Percentiles rank a stretch among this genome's conserved stretches.
These are phyloP conservation scores for Eulemur rufifrons DNA, from an alignment of 2,113 vertebrate species.

Conservation along the genomic window DNA sequence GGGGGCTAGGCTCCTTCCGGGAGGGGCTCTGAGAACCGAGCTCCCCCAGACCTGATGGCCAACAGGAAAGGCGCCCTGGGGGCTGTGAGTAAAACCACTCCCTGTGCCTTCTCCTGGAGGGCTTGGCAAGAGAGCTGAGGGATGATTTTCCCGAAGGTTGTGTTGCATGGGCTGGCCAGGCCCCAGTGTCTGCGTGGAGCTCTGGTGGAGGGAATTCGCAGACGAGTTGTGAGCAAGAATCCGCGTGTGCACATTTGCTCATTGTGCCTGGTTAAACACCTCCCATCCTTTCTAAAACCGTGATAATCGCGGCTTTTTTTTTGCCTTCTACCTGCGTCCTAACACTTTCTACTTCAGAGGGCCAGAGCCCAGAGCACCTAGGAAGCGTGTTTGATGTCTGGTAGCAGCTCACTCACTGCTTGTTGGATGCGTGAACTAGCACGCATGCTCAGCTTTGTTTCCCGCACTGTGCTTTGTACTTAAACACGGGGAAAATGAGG, in stretches of 20 bases:
- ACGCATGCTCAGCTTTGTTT: not conserved
- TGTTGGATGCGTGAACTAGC: not conserved
- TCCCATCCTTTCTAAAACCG: not conserved
- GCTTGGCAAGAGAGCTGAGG: not conserved
- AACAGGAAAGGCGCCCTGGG: not conserved
- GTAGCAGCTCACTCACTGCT: not conserved
- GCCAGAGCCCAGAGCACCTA: not conserved
- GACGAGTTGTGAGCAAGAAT: not conserved
- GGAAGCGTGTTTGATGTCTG: not conserved
- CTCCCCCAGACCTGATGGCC: not conserved
- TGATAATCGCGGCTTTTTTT: not conserved
- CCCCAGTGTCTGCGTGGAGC: not conserved
- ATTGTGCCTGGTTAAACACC: not conserved
- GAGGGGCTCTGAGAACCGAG: not conserved
- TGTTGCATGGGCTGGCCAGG: not conserved
- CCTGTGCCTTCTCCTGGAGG: not conserved
- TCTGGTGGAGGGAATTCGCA: not conserved
- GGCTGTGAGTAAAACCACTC: not conserved
- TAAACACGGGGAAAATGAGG: not conserved
- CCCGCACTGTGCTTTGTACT: fast-evolving
- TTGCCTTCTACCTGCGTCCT: not conserved
- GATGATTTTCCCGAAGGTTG: not conserved
- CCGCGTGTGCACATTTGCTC: not conserved
- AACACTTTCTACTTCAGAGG: not conserved
- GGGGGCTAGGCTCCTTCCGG: constrained; percentile 12